These are phyloP conservation scores for Musca domestica DNA, from an alignment of 1,140 invertebrate species.

Conservation along the genomic window DNA sequence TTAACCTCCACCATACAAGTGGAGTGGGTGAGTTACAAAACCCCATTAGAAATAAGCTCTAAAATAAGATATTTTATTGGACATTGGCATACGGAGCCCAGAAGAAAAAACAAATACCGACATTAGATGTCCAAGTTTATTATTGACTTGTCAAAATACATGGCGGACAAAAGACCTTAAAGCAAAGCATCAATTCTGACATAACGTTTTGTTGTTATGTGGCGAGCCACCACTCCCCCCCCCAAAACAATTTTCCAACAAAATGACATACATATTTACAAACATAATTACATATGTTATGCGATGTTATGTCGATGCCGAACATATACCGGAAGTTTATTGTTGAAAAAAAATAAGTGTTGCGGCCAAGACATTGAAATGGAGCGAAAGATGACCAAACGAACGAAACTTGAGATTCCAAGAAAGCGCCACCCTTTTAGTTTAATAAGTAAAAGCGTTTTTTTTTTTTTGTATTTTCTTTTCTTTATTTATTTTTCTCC, in stretches of 20 bases:
- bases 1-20: too few relatives aligned
- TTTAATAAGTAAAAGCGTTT: neutral
- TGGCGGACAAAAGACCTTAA: neutral
- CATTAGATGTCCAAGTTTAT: neutral
- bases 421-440: neutral
- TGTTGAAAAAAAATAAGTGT: neutral
- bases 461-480: too few relatives aligned
- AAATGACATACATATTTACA: neutral
- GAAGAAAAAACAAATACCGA: too few relatives aligned
- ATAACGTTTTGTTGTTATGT: neutral
- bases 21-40: too few relatives aligned
- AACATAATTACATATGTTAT: too few relatives aligned
- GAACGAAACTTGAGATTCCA: neutral
- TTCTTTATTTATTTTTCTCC: neutral
- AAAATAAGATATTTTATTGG: too few relatives aligned
- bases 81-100: too few relatives aligned
- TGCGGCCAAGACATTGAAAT: neutral
- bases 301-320: neutral
- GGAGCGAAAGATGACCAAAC: neutral
- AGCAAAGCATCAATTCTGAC: neutral
- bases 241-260: neutral
- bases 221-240: neutral
- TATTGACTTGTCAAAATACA: conserved; percentile 10
- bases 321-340: conserved; percentile 5
- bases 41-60: too few relatives aligned